Evolutionary conservation across 2,113 vertebrate genomes (phyloP).

Genomic region (Poecilia latipinna): DNA sequence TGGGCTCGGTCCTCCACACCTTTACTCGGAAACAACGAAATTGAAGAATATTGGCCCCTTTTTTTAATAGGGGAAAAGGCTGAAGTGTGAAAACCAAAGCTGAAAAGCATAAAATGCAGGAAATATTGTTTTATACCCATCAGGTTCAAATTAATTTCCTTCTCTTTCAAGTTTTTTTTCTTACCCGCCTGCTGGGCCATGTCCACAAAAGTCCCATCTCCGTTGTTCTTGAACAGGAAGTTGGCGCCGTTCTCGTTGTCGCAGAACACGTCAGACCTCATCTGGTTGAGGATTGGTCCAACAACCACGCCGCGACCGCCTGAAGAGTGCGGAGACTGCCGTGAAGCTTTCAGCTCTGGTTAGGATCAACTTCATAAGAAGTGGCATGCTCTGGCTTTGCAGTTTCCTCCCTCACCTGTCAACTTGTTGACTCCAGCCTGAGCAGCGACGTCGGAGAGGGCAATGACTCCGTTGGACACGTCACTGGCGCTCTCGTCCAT

Average conservation of each 20-base stretch:
- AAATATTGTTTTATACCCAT: neutral
- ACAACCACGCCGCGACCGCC: conserved; percentile 92
- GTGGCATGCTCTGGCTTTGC: neutral
- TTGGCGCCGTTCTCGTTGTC: conserved; percentile 96
- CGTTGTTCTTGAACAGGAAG: conserved; percentile 93
- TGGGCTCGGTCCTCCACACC: conserved; percentile 88
- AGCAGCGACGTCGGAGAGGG: conserved; percentile 86
- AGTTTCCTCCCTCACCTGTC: conserved; percentile 82
- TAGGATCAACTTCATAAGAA: neutral
- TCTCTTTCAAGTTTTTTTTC: conserved; percentile 23
- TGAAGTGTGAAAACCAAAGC: neutral
- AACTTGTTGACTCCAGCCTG: conserved; percentile 89
- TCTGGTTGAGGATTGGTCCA: conserved; percentile 89
- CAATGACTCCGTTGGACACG: conserved; percentile 83
- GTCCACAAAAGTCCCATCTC: conserved; percentile 88
- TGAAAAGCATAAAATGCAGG: neutral
- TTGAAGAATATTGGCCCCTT: neutral
- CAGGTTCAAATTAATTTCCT: neutral
- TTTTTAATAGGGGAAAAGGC: neutral
- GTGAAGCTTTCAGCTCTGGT: neutral
- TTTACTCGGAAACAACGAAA: conserved; percentile 35
- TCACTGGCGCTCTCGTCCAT: conserved; percentile 92
- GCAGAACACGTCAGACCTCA: conserved; percentile 91
- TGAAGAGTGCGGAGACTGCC: conserved; percentile 52
- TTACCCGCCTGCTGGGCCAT: conserved; percentile 85